These are phyloP conservation scores for Lordiphosa collinella DNA, from an alignment of 1,140 invertebrate species.

Conservation along the genomic window DNA sequence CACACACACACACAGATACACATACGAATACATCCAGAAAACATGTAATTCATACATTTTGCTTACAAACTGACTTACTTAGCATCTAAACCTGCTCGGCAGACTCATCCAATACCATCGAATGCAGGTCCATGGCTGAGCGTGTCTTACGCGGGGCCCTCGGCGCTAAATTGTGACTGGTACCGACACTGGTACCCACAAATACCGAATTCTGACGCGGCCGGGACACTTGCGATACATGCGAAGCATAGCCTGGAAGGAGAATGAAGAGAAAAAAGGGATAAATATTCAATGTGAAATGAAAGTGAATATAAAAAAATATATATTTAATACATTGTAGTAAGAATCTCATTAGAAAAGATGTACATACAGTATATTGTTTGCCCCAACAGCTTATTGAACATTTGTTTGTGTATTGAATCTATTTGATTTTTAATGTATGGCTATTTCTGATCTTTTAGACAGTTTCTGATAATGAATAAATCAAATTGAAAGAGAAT, in stretches of 20 bases:
- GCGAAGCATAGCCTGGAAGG: conserved; percentile 61
- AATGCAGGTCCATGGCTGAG: conserved; percentile 91
- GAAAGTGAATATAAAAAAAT: no score
- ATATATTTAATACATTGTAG: no score
- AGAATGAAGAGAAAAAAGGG: neutral
- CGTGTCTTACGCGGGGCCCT: conserved; percentile 86
- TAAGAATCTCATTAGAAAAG: no score
- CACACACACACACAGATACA: neutral
- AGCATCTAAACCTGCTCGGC: conserved; percentile 62
- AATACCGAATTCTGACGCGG: conserved; percentile 91
- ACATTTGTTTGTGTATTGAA: no score
- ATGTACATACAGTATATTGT: no score
- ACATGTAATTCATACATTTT: neutral
- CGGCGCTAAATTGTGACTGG: conserved; percentile 82
- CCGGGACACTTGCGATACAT: conserved; percentile 63
- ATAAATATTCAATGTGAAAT: no score
- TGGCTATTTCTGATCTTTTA: no score
- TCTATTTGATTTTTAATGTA: no score
- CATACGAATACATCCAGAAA: conserved; percentile 4
- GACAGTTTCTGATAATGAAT: no score
- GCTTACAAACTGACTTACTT: neutral
- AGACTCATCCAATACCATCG: conserved; percentile 83
- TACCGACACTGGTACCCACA: conserved; percentile 85
- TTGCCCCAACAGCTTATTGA: no score
- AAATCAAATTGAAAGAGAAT: no score